Evolutionary conservation across 2,888 invertebrate genomes (phyloP), one percentile per base, ranked within the genome.

Genomic region (Agonopterix subpropinquella): DNA sequence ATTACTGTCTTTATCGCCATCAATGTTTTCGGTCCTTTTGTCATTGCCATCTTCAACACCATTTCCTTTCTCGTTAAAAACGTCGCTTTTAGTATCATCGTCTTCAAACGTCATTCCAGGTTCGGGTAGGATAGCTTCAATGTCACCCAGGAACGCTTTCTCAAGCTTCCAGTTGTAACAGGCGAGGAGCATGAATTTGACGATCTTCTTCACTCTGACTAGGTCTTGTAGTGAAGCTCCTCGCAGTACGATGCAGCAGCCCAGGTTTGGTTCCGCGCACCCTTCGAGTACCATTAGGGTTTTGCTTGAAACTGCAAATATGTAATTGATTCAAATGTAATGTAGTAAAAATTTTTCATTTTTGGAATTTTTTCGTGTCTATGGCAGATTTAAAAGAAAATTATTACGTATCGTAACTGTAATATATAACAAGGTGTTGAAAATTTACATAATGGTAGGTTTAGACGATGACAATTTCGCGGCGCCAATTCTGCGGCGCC

Each of bases 241-340:
- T n/a, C 97, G 91, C 2, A 99, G 80, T 2, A 98, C 78, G 43
- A 98, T 93, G 11, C 98, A 96, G 58, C 96, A 96, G 1, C 96
- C 97, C 1, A 97, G 89, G 63, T 95, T 92, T 0, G 94, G 90
- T 66, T 93, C 92, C 0, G 95, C 93, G 59, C 98, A 95, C 5
- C 97, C 97, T 78, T 98, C 98, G 61, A 98, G 93, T 60, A 95
- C 95, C 96, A 99, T 96, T 36, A 99, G 80, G 0, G 96, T 96
- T 87, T 99, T 99, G 18, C 86, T 82, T 0, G 90, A 84, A 62
- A 90, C 92, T 92, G 73, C 70, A 69, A 43, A 41, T 18, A 18
- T n/a, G 13, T 13, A n/a, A n/a, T n/a, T n/a, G n/a, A n/a, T n/a
- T n/a, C n/a, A n/a, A n/a, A n/a, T n/a, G n/a, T n/a, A n/a, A n/a